These are phyloP conservation scores for Leuctra nigra DNA, from an alignment of 2,888 invertebrate genomes.

Conservation along the genomic window DNA sequence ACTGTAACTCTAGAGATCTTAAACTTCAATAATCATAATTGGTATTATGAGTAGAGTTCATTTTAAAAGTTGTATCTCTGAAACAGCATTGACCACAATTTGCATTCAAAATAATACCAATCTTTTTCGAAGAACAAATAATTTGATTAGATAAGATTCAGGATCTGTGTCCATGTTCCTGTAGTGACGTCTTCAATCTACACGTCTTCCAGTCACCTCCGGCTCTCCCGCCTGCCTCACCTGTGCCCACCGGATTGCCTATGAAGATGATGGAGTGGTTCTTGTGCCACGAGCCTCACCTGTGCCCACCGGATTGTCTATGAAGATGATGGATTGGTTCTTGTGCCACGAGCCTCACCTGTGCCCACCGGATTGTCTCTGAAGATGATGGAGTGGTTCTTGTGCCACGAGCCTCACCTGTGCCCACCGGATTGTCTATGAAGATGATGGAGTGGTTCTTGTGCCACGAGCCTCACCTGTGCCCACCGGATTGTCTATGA, in stretches of 20 bases:
- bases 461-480: conserved; percentile 53
- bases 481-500: conserved; percentile 62
- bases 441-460: conserved; percentile 55
- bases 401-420: conserved; percentile 53
- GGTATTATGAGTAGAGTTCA: too few species aligned
- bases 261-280: conserved; percentile 57
- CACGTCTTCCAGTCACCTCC: too few species aligned
- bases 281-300: conserved; percentile 51
- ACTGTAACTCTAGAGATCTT: too few species aligned
- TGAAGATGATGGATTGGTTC: conserved; percentile 55
- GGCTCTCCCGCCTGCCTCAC: too few species aligned
- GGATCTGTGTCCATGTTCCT: too few species aligned
- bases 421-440: conserved; percentile 62
- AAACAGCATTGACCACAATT: too few species aligned
- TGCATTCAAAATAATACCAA: too few species aligned
- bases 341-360: conserved; percentile 51
- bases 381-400: conserved; percentile 55
- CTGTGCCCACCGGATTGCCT: conserved; percentile 61
- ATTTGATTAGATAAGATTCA: too few species aligned
- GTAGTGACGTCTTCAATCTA: too few species aligned
- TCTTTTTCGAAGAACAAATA: too few species aligned
- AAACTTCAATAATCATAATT: too few species aligned
- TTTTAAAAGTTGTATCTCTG: too few species aligned
- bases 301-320: conserved; percentile 62
- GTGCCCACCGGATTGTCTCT: conserved; percentile 63